These are phyloP conservation scores for Cuniculus paca DNA, from an alignment of 2,797 vertebrate species.

Conservation along the genomic window DNA sequence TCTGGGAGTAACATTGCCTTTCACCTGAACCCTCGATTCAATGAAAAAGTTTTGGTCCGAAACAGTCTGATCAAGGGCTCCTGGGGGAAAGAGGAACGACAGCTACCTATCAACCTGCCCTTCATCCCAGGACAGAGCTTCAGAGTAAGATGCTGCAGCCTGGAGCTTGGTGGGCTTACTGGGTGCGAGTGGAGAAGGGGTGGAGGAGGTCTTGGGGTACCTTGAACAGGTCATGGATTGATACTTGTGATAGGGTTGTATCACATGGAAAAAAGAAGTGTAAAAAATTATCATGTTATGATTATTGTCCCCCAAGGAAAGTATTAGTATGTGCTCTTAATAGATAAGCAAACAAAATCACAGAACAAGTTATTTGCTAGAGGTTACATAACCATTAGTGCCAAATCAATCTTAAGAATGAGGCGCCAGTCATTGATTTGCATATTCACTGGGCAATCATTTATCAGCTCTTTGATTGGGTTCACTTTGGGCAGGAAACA, in stretches of 20 bases:
- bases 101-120: constrained; percentile 68
- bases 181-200: too few relatives aligned
- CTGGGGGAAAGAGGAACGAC: constrained; percentile 84
- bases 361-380: background rate
- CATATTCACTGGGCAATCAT: background rate
- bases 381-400: background rate
- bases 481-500: background rate
- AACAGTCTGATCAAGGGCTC: constrained; percentile 71
- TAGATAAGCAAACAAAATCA: background rate
- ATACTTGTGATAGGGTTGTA: background rate
- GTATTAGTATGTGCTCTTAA: background rate
- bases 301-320: background rate
- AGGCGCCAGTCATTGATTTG: background rate
- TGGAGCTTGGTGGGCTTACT: background rate
- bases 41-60: constrained; percentile 79
- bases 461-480: background rate
- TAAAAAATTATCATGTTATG: too few relatives aligned
- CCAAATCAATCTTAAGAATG: background rate
- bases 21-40: constrained; percentile 85
- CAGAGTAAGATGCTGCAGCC: background rate
- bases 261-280: background rate
- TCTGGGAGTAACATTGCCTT: constrained; percentile 74
- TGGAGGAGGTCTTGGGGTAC: background rate
- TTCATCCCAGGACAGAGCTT: constrained; percentile 73
- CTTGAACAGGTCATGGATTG: rapidly evolving